Percentiles rank a stretch among this genome's conserved stretches.
phyloP scores from a whole-genome alignment of 1,140 invertebrate species.

The Drosophila pruinosa region DNA sequence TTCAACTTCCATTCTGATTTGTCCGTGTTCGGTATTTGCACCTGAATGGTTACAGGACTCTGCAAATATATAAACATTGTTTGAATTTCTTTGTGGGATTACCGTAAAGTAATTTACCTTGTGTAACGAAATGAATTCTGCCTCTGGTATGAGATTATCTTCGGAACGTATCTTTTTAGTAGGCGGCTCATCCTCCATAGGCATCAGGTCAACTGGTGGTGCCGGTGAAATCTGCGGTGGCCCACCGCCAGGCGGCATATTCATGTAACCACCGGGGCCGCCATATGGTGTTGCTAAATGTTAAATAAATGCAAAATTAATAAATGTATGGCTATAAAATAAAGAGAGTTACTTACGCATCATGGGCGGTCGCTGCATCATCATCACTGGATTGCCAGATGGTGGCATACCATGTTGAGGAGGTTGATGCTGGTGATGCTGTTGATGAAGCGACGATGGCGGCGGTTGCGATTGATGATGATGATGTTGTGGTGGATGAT shows the following conservation, averaged over 20 bases:
- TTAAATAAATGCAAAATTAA: neutral
- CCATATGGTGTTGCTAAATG: slow-evolving; percentile 76
- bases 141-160: slow-evolving; percentile 95
- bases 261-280: slow-evolving; percentile 82
- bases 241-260: slow-evolving; percentile 45
- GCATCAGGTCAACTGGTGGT: slow-evolving; percentile 81
- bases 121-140: slow-evolving; percentile 83
- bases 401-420: slow-evolving; percentile 31
- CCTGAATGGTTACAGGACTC: slow-evolving; percentile 90
- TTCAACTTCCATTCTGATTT: slow-evolving; percentile 98
- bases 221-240: slow-evolving; percentile 83
- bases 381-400: slow-evolving; percentile 85
- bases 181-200: slow-evolving; percentile 91
- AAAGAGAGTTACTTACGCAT: slow-evolving; percentile 83
- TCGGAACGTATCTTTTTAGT: slow-evolving; percentile 95
- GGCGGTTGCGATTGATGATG: slow-evolving; percentile 49
- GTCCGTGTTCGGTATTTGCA: slow-evolving; percentile 92
- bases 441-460: slow-evolving; percentile 41
- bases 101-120: slow-evolving; percentile 82
- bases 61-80: slow-evolving; percentile 29
- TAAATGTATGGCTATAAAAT: neutral
- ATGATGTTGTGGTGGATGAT: slow-evolving; percentile 50
- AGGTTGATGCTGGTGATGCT: slow-evolving; percentile 62
- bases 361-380: slow-evolving; percentile 86
- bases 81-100: slow-evolving; percentile 26